Base-by-base conservation (phyloP, 37 sponge, comb jelly and placozoan genomes). In the Oscarella lobularis region DNA sequence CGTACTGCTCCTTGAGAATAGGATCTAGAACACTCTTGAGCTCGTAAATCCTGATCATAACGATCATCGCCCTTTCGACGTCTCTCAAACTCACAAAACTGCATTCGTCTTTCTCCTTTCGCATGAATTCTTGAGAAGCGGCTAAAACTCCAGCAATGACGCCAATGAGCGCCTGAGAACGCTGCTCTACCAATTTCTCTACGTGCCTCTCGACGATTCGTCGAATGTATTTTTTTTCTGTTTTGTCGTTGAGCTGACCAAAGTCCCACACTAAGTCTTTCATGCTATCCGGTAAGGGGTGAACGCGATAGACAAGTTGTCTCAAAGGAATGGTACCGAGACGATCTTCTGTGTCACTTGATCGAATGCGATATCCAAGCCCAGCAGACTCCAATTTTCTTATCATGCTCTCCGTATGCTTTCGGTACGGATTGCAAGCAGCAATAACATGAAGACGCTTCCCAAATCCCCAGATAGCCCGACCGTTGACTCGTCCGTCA, bases 271-370 rank as follows among this genome's bases (percentile, higher is more conserved):
- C 79, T 35, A 78, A 35, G 2, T 40, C 29, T 33, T 36, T 37
- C 73, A 78, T 33, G 65, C 79, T 68, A 20, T 5, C 71, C 74
- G 96, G 96, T 2, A 95, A 79, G 66, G 88, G 92, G 72, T 90
- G 77, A 35, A 95, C 96, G 31, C 96, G 82, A 68, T 95, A 95
- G 48, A 95, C 96, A 66, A 95, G 71, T 39, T 95, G 86, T 20
- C 96, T 78, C 31, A 95, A 84, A n/a, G 96, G 96, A 60, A 89
- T 85, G 33, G 68, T 75, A 29, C 85, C 85, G 66, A 81, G 76
- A 29, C 36, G 41, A 20, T 80, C 75, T 41, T 75, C 40, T 35
- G 81, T 80, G 27, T 75, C 75, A 1, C 36, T 41, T 1, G 74
- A 1, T 9, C 39, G 40, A 35, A 80, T 74, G 74, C 41, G 74